phyloP scores from a whole-genome alignment of 2,888 invertebrate genomes.

The Napeogenes sylphis region DNA sequence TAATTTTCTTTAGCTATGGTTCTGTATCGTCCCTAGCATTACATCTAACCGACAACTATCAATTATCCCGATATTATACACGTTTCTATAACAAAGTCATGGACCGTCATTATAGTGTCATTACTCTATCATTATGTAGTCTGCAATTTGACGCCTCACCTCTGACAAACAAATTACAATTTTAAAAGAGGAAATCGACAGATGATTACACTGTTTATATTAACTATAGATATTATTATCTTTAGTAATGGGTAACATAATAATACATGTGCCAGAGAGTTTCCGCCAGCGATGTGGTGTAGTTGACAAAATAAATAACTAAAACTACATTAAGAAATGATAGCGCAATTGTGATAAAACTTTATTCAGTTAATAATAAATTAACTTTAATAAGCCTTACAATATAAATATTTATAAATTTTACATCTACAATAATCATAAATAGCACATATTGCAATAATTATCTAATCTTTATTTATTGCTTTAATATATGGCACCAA shows the following conservation, averaged over 20 bases:
- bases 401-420: neutral
- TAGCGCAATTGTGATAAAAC: no score
- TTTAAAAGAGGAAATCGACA: slow-evolving; percentile 7
- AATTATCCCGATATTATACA: neutral
- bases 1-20: neutral
- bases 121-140: slow-evolving; percentile 36
- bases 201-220: slow-evolving; percentile 7
- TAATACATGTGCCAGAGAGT: neutral
- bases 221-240: slow-evolving; percentile 4
- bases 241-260: slow-evolving; percentile 4
- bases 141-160: slow-evolving; percentile 37
- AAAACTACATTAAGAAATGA: neutral
- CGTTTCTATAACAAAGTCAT: slow-evolving; percentile 7
- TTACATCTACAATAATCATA: neutral
- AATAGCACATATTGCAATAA: neutral
- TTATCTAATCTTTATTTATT: slow-evolving; percentile 2
- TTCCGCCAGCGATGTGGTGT: neutral
- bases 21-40: neutral
- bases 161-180: slow-evolving; percentile 30
- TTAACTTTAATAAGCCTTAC: no score
- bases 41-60: slow-evolving; percentile 1
- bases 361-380: no score
- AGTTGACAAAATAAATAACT: neutral
- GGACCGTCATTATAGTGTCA: slow-evolving; percentile 33
- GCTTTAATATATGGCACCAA: neutral